Evolutionary conservation across 2,113 vertebrate species (phyloP), one percentile per base, ranked within the genome.

Genomic region (Daphoenositta chrysoptera): DNA sequence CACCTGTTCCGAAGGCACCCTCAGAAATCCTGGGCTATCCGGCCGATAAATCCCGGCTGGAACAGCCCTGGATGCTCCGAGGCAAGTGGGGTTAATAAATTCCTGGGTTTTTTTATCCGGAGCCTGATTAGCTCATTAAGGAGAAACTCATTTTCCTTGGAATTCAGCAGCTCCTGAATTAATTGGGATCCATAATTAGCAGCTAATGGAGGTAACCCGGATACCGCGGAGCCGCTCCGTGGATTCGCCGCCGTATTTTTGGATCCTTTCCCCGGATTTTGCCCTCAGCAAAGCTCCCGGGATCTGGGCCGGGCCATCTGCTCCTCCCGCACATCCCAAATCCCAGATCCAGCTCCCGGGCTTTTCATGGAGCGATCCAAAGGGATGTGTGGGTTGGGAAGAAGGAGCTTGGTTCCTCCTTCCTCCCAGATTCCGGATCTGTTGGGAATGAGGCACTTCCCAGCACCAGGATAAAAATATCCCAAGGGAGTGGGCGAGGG

Each of bases 201-300:
- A 47, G 69, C 24, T 80, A 42, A 93, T 91, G 81, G 83, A 94
- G 82, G 96, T 96, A 92, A 96, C 95, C 96, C 87, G 91, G 97
- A 95, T 83, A 95, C 94, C 2, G 51, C 58, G 7, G 81, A 80
- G 81, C 93, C 71, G 7, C 57, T 68, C 86, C 68, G 30, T 40
- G 93, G 88, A 83, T 94, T 93, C 26, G 84, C 81, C 31, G 64
- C 95, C 81, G 37, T 53, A 31, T 51, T 44, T 80, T 76, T 40
- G 87, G 79, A 61, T 28, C 57, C 21, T 54, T 50, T 80, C 60
- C 47, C 68, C 26, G 70, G 20, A 47, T 61, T 80, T 57, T 75
- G 22, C 75, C 71, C 90, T 63, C 45, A 16, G 68, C 44, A 33
- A 39, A 18, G 13, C 51, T 64, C 83, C 35, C 30, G 47, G 44